Evolutionary conservation across 2,888 invertebrate genomes (phyloP).

Genomic region (Dendrolimus houi): DNA sequence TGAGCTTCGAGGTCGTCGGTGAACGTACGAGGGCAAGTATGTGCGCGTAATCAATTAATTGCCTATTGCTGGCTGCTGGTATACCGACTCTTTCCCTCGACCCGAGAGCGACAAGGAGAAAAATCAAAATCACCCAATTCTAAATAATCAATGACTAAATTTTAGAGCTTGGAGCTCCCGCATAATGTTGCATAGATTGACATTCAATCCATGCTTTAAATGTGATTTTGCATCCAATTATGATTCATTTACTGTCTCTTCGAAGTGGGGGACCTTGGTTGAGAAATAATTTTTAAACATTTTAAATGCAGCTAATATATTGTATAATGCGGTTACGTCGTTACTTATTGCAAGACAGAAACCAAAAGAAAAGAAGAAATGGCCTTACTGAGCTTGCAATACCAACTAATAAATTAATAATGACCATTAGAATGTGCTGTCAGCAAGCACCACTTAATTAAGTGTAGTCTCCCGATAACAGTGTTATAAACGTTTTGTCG

Average conservation of each 20-base stretch:
- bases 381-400: too few species aligned
- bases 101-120: conserved; percentile 12
- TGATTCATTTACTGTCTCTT: not conserved
- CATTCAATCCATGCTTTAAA: conserved; percentile 11
- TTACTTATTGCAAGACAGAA: too few species aligned
- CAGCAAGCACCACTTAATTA: too few species aligned
- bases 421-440: too few species aligned
- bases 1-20: conserved; percentile 54
- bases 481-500: too few species aligned
- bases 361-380: too few species aligned
- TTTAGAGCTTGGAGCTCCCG: not conserved
- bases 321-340: too few species aligned
- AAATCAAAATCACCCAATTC: conserved; percentile 6
- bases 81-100: conserved; percentile 18
- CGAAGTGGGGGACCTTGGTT: not conserved
- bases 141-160: conserved; percentile 5
- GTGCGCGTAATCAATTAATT: conserved; percentile 41
- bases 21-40: conserved; percentile 54
- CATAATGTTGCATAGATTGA: conserved; percentile 3
- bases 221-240: not conserved
- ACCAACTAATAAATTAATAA: too few species aligned
- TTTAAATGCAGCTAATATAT: too few species aligned
- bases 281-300: too few species aligned
- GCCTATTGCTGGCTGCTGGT: conserved; percentile 13
- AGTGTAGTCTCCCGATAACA: too few species aligned